Percentiles rank a stretch among this genome's conserved stretches.
Conservation (phyloP, 2,797 vertebrate species). For the Urosaurus nigricauda region DNA sequence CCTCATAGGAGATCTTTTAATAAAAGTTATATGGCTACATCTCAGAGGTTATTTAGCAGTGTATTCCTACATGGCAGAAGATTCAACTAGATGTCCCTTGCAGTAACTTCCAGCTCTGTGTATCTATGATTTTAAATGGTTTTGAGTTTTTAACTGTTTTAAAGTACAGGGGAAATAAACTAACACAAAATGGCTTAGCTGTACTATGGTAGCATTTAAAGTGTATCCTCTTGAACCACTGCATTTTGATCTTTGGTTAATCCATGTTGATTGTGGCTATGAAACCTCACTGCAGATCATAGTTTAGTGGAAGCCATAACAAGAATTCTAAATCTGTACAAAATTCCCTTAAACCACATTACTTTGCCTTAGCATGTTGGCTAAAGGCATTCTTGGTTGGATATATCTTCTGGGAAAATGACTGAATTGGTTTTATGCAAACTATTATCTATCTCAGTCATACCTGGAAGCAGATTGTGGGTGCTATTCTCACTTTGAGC, state of each 20-base stretch:
- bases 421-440: background rate
- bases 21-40: too few species aligned
- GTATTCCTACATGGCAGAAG: too few species aligned
- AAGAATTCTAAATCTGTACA: background rate
- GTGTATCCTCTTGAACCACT: background rate
- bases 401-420: background rate
- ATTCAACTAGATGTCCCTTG: too few species aligned
- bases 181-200: background rate
- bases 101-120: too few species aligned
- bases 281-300: background rate
- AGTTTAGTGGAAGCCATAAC: background rate
- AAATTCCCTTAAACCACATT: background rate
- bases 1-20: too few species aligned
- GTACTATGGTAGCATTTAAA: background rate
- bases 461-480: slow-evolving; percentile 1
- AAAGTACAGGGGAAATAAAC: background rate
- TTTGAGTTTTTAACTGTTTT: background rate
- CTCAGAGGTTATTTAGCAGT: too few species aligned
- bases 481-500: background rate
- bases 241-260: background rate
- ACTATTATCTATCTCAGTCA: background rate
- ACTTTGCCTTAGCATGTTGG: background rate
- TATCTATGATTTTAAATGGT: background rate
- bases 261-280: too few species aligned
- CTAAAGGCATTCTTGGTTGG: background rate